A percentile compares a stretch with the other conserved stretches of the same genome.
Conservation (phyloP, 2,888 invertebrate genomes). For the Apotomis turbidana region DNA sequence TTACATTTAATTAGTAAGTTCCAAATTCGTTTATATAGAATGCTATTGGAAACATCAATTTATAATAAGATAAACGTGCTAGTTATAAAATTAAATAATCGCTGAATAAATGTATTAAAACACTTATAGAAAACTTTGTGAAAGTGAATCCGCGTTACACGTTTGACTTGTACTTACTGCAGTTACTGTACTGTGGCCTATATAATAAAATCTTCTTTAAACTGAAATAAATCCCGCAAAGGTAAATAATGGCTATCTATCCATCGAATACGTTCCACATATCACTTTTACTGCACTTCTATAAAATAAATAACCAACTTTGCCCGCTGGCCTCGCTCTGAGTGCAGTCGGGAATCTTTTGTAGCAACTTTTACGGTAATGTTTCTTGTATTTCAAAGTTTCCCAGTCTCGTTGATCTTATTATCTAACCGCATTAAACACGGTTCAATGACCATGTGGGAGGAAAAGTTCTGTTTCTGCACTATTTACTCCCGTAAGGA, state of each 20-base stretch:
- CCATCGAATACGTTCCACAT: slow-evolving; percentile 41
- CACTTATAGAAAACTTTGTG: no score
- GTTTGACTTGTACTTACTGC: neutral
- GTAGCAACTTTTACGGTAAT: slow-evolving; percentile 48
- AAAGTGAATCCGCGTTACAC: no score
- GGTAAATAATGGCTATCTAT: slow-evolving; percentile 19
- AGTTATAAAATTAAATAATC: no score
- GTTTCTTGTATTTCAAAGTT: slow-evolving; percentile 48
- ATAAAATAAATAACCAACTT: slow-evolving; percentile 65
- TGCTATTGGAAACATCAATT: no score
- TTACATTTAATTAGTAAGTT: no score
- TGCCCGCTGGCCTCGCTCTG: slow-evolving; percentile 49
- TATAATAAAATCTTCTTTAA: neutral
- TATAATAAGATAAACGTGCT: no score
- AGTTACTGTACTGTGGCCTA: neutral
- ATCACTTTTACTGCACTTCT: slow-evolving; percentile 56
- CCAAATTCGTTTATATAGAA: no score
- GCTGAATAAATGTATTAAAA: no score
- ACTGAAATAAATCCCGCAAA: slow-evolving; percentile 12
- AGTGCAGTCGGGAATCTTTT: slow-evolving; percentile 51
- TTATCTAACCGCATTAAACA: slow-evolving; percentile 20
- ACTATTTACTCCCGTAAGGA: neutral
- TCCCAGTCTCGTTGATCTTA: slow-evolving; percentile 26
- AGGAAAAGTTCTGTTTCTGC: neutral
- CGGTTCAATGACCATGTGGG: neutral